Evolutionary conservation across 2,888 invertebrate genomes (phyloP), one percentile per base, ranked within the genome.

Genomic region (Megalurothrips usitatus): DNA sequence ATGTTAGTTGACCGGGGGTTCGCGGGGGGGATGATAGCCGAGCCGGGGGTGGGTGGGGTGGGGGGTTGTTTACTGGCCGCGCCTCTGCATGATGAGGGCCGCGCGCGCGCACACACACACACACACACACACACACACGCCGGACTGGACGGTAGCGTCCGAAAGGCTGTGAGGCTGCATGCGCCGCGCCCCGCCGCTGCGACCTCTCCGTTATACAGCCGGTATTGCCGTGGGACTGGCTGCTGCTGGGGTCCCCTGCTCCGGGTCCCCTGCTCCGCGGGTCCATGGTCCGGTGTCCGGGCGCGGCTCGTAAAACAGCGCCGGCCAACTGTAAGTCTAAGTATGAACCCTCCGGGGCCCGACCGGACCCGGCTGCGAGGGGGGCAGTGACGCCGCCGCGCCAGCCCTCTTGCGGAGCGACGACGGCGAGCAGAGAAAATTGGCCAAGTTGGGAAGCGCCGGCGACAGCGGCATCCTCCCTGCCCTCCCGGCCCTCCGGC

Each of bases 1-100:
- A 75, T 75, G 68, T 75, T 75, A 75, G 68, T 75, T 75, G 68
- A 75, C 68, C 68, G 26, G 26, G 68, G 68, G 68, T n/a, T 68
- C n/a, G 19, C 23, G 63, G 68, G n/a, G n/a, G 68, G 68, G 68
- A 23, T 1, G 23, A 63, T 11, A 19, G 11, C n/a, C n/a, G 63
- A 9, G 63, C 34, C 6, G 34, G 52, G 52, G 14, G 52, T 12
- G 52, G 58, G 6, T 58, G 58, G 58, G 19, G 14, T 11, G 0
- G 58, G 58, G 58, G 58, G 58, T 43, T 58, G 58, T 58, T 58
- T 58, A 58, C 58, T 58, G 58, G 6, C 58, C 58, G 14, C 34
- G 58, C 58, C 58, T 8, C 34, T 58, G 58, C 58, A 58, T 58
- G 58, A 58, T 58, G 58, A 17, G 58, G 34, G 34, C 6, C 34